Conservation (phyloP, 2,888 invertebrate species). For the Callimorpha dominula region DNA sequence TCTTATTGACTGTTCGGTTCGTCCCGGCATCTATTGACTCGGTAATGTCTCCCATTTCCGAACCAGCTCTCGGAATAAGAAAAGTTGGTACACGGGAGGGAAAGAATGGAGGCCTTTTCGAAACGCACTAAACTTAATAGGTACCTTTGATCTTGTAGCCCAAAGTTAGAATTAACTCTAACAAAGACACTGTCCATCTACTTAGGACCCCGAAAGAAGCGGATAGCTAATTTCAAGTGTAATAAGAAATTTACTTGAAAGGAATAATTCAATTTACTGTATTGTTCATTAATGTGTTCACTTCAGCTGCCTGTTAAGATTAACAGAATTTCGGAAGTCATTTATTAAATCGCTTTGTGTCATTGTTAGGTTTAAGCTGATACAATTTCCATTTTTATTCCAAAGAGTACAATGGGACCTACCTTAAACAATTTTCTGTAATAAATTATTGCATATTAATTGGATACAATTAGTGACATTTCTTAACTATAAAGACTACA, state of each 20-base stretch:
- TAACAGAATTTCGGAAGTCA: constrained; percentile 62
- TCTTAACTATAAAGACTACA: too few species aligned
- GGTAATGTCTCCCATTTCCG: constrained; percentile 84
- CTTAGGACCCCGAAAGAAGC: constrained; percentile 66
- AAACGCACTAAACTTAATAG: constrained; percentile 76
- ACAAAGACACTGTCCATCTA: constrained; percentile 78
- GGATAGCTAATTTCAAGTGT: constrained; percentile 78
- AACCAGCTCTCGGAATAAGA: constrained; percentile 81
- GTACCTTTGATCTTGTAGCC: constrained; percentile 80
- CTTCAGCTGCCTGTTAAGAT: constrained; percentile 42
- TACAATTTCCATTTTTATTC: constrained; percentile 47
- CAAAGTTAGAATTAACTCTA: constrained; percentile 80
- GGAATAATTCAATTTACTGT: constrained; percentile 78
- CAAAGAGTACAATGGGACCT: constrained; percentile 27
- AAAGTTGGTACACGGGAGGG: constrained; percentile 78
- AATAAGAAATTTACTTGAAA: constrained; percentile 77
- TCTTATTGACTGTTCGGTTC: constrained; percentile 79
- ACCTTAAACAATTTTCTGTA: constrained; percentile 32
- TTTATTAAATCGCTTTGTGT: constrained; percentile 47
- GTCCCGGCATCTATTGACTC: constrained; percentile 80
- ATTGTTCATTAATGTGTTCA: constrained; percentile 56
- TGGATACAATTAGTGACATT: constrained; percentile 16
- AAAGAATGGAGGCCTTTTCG: constrained; percentile 78
- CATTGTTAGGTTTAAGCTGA: constrained; percentile 42
- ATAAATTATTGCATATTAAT: constrained; percentile 33